Conservation (phyloP, 1,140 invertebrate genomes). For the Hylyphantes graminicola region DNA sequence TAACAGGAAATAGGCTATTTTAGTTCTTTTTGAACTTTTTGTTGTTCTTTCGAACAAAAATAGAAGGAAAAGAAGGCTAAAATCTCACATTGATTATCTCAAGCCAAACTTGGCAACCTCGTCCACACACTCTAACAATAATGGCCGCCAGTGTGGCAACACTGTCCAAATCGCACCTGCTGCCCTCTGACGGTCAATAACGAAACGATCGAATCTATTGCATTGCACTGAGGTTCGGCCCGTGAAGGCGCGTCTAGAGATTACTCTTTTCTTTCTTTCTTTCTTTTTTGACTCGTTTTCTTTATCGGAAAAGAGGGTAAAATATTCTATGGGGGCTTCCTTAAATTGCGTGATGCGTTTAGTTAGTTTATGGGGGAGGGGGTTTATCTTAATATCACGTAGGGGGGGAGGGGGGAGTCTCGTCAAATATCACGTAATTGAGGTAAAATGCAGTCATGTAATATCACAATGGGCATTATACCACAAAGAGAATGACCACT, state of each 20-base stretch:
- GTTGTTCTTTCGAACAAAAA: background rate
- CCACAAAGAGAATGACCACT: too few relatives aligned
- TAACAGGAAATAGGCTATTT: too few relatives aligned
- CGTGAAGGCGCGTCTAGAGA: background rate
- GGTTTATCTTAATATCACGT: too few relatives aligned
- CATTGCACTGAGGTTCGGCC: conserved; percentile 13
- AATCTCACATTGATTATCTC: background rate
- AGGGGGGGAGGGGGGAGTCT: too few relatives aligned
- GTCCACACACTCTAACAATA: conserved; percentile 19
- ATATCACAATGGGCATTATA: too few relatives aligned
- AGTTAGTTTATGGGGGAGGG: too few relatives aligned
- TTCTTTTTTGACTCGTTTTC: background rate
- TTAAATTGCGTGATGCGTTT: too few relatives aligned
- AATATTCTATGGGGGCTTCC: too few relatives aligned
- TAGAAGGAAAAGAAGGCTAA: background rate
- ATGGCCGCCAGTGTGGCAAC: conserved; percentile 24
- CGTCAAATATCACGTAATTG: too few relatives aligned
- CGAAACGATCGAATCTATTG: conserved; percentile 48
- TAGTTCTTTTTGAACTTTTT: too few relatives aligned
- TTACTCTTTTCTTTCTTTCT: conserved; percentile 7
- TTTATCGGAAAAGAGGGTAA: background rate
- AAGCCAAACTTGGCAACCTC: background rate
- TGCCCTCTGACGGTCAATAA: conserved; percentile 53
- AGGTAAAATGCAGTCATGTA: too few relatives aligned
- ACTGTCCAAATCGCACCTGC: conserved; percentile 35